Evolutionary conservation across 2,888 invertebrate genomes (phyloP).

Genomic region (Agrilus cyanescens): DNA sequence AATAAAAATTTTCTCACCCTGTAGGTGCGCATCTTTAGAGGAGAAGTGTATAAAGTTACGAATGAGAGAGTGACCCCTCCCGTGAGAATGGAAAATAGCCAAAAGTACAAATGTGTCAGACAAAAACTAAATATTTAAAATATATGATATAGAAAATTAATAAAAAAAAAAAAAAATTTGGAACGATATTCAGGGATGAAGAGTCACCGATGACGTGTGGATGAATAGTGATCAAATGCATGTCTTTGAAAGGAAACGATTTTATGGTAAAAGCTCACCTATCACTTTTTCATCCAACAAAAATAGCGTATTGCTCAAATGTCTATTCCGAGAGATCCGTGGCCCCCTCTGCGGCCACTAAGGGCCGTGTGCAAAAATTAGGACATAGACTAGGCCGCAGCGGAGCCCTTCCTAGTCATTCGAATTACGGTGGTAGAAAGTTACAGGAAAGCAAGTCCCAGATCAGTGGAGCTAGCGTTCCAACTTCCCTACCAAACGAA

Average conservation of each 20-base stretch:
- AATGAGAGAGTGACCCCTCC: too few relatives aligned
- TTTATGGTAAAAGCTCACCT: conserved; percentile 33
- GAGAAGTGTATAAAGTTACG: too few relatives aligned
- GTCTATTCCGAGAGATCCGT: conserved; percentile 34
- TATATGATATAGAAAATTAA: too few relatives aligned
- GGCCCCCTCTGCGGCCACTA: conserved; percentile 13
- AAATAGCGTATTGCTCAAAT: conserved; percentile 42
- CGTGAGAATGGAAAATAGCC: too few relatives aligned
- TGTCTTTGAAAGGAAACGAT: conserved; percentile 34
- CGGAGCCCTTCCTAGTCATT: conserved; percentile 41
- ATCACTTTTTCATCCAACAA: conserved; percentile 35
- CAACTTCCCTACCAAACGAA: conserved; percentile 30
- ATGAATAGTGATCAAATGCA: conserved; percentile 18
- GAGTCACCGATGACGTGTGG: too few relatives aligned
- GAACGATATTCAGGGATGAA: too few relatives aligned
- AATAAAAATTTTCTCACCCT: too few relatives aligned
- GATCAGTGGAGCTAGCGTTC: conserved; percentile 24
- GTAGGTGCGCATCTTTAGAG: too few relatives aligned
- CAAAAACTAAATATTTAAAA: too few relatives aligned
- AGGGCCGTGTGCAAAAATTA: conserved; percentile 48
- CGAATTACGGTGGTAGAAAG: conserved; percentile 48
- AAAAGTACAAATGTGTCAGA: too few relatives aligned
- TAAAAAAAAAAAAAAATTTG: too few relatives aligned
- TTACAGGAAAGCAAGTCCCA: conserved; percentile 37
- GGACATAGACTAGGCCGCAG: conserved; percentile 47